phyloP scores from a whole-genome alignment of 1,140 invertebrate genomes.

The Atta texana region DNA sequence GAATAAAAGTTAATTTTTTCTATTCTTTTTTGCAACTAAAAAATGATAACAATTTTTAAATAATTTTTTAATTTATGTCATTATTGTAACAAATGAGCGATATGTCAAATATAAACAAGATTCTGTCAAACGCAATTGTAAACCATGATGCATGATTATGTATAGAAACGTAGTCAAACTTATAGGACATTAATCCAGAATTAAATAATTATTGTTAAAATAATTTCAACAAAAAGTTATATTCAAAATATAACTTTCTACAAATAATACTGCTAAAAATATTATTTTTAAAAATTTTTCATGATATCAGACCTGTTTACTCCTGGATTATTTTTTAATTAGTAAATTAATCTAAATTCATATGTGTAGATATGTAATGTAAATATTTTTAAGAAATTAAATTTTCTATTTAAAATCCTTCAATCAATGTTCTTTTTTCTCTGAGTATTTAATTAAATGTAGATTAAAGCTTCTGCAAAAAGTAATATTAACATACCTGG shows the following conservation, averaged over 20 bases:
- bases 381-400: not conserved
- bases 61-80: no score
- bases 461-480: slow-evolving; percentile 57
- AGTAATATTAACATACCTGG: slow-evolving; percentile 78
- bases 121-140: not conserved
- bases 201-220: slow-evolving; percentile 9
- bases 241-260: not conserved
- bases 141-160: slow-evolving; percentile 8
- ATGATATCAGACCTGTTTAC: not conserved
- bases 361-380: not conserved
- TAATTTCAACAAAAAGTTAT: not conserved
- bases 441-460: not conserved
- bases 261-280: not conserved
- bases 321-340: not conserved
- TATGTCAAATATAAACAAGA: not conserved
- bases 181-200: not conserved
- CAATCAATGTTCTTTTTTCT: not conserved
- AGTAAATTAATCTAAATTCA: slow-evolving; percentile 15
- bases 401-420: not conserved
- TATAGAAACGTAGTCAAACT: not conserved
- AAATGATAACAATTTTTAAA: no score
- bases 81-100: no score
- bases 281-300: not conserved
- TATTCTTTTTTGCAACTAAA: no score
- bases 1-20: no score